A percentile compares a stretch with the other conserved stretches of the same genome.
phyloP scores from a whole-genome alignment of 2,888 invertebrate species.

The Drosophila diplacantha region DNA sequence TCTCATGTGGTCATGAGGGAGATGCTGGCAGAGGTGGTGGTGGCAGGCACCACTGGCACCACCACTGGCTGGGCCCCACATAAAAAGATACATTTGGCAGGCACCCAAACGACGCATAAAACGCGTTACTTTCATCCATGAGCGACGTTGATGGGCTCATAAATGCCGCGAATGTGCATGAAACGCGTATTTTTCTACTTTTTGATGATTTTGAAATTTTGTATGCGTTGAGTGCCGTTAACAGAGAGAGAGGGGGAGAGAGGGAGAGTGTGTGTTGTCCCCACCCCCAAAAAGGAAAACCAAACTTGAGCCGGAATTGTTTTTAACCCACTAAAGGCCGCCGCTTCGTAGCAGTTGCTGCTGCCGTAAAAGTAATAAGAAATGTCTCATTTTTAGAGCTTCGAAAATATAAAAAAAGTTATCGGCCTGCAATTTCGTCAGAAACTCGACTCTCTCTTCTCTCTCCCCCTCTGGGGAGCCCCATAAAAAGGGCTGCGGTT shows the following conservation, averaged over 20 bases:
- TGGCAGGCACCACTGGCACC: background rate
- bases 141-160: conserved; percentile 74
- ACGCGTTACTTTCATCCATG: conserved; percentile 74
- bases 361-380: conserved; percentile 71
- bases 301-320: conserved; percentile 54
- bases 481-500: conserved; percentile 46
- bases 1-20: conserved; percentile 24
- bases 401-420: conserved; percentile 70
- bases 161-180: conserved; percentile 74
- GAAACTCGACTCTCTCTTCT: conserved; percentile 3
- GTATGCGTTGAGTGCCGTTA: conserved; percentile 74
- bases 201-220: conserved; percentile 74
- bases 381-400: conserved; percentile 73
- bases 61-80: conserved; percentile 47
- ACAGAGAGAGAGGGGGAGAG: conserved; percentile 50
- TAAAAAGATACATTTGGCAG: conserved; percentile 72
- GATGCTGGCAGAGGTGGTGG: too few species aligned
- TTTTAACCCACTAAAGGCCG: conserved; percentile 63
- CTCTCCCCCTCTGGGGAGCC: background rate
- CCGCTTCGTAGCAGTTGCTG: conserved; percentile 54
- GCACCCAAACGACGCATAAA: conserved; percentile 73
- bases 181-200: conserved; percentile 74
- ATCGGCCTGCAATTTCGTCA: conserved; percentile 62
- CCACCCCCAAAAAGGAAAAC: conserved; percentile 9
- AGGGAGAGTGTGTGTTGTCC: conserved; percentile 28